A percentile compares a stretch with the other conserved stretches of the same genome.
Evolutionary conservation across 2,888 invertebrate species (phyloP).

Genomic region (Cylindroiulus punctatus): DNA sequence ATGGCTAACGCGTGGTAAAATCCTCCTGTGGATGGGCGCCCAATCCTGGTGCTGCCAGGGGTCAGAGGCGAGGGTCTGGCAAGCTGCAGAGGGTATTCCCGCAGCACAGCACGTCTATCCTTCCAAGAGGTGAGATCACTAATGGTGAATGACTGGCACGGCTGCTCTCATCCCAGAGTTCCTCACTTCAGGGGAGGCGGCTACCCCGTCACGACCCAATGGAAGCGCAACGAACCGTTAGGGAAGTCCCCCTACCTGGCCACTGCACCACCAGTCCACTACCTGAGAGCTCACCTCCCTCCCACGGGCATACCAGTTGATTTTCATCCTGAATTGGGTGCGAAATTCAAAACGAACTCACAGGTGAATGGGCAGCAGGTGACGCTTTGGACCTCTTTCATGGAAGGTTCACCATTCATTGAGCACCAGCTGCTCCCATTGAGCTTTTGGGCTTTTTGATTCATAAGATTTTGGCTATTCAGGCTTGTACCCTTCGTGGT

Average conservation of each 20-base stretch:
- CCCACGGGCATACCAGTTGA: not conserved
- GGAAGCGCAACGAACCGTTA: constrained; percentile 5
- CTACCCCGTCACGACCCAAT: not conserved
- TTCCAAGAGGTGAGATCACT: not conserved
- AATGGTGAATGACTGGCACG: constrained; percentile 6
- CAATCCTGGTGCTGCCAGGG: not conserved
- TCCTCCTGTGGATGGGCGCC: not conserved
- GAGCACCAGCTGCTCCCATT: no score
- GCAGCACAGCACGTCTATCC: constrained; percentile 20
- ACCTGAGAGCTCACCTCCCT: not conserved
- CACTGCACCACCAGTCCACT: not conserved
- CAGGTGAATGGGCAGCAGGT: not conserved
- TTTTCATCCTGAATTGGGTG: not conserved
- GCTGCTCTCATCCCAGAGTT: not conserved
- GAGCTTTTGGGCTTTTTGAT: no score
- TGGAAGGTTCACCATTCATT: no score
- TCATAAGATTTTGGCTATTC: no score
- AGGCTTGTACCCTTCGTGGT: no score
- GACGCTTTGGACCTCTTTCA: not conserved
- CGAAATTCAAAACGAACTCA: not conserved
- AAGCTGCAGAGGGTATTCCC: not conserved
- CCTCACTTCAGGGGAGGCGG: constrained; percentile 1
- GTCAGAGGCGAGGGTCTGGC: not conserved
- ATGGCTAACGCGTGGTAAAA: not conserved
- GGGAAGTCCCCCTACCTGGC: not conserved